Evolutionary conservation across 2,888 invertebrate species (phyloP).

Genomic region (Synanthedon vespiformis): DNA sequence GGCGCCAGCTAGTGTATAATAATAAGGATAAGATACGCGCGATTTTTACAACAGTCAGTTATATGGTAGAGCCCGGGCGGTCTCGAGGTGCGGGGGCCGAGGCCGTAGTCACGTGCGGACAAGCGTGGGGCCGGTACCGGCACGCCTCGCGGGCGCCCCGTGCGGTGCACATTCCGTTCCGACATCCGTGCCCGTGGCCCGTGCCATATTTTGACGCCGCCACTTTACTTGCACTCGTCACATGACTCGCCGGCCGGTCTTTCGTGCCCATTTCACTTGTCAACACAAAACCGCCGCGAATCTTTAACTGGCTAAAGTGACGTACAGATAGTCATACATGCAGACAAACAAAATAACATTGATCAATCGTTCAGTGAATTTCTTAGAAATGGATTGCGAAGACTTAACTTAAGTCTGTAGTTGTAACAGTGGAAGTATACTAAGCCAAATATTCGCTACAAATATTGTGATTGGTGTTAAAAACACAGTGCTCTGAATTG

Average conservation of each 20-base stretch:
- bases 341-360: slow-evolving; percentile 28
- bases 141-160: slow-evolving; percentile 3
- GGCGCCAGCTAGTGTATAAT: too few relatives aligned
- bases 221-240: slow-evolving; percentile 21
- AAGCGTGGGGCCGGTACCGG: slow-evolving; percentile 32
- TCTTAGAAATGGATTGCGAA: slow-evolving; percentile 32
- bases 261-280: neutral
- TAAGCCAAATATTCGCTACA: slow-evolving; percentile 15
- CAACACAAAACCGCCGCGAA: slow-evolving; percentile 30
- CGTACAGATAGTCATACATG: slow-evolving; percentile 13
- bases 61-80: slow-evolving; percentile 8
- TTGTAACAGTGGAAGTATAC: slow-evolving; percentile 20
- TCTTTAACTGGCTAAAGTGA: slow-evolving; percentile 25
- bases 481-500: slow-evolving; percentile 19
- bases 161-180: slow-evolving; percentile 37
- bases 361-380: slow-evolving; percentile 18
- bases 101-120: slow-evolving; percentile 38
- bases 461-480: slow-evolving; percentile 23
- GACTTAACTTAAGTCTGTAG: slow-evolving; percentile 26
- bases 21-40: neutral
- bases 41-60: slow-evolving; percentile 12
- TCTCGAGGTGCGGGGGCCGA: slow-evolving; percentile 12
- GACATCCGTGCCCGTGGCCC: slow-evolving; percentile 18
- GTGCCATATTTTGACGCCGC: slow-evolving; percentile 43
- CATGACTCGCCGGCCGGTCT: slow-evolving; percentile 44